Conservation (phyloP, 2,888 invertebrate genomes). For the Cheilosia pagana region DNA sequence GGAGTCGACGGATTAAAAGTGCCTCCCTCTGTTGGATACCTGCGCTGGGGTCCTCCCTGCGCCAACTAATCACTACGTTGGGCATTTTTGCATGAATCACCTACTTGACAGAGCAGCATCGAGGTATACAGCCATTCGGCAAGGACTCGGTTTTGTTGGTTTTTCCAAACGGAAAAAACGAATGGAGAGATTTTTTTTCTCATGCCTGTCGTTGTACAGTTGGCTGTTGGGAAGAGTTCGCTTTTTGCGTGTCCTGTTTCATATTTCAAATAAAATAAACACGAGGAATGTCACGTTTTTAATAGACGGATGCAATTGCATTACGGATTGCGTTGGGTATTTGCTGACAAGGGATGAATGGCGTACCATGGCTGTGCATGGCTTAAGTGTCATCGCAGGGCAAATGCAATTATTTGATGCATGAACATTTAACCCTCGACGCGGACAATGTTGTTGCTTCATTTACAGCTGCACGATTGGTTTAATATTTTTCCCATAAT, state of each 20-base stretch:
- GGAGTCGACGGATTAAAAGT: conserved; percentile 58
- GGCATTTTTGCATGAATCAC: conserved; percentile 72
- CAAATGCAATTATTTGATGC: conserved; percentile 56
- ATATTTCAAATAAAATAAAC: conserved; percentile 70
- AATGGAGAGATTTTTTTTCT: conserved; percentile 38
- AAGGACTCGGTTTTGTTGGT: conserved; percentile 32
- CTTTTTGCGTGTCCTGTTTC: conserved; percentile 46
- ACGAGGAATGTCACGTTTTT: conserved; percentile 74
- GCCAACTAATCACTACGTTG: conserved; percentile 68
- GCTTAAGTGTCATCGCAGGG: conserved; percentile 15
- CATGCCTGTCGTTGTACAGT: neutral
- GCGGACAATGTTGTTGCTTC: conserved; percentile 61
- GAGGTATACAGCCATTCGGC: neutral
- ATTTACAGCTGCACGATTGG: conserved; percentile 54
- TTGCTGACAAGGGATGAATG: conserved; percentile 1
- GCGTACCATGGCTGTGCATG: neutral
- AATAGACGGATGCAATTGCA: conserved; percentile 72
- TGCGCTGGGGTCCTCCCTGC: neutral
- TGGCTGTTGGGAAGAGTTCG: conserved; percentile 1
- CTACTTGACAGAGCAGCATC: conserved; percentile 24
- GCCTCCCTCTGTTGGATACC: neutral
- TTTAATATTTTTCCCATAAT: too few species aligned
- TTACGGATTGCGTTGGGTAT: conserved; percentile 38
- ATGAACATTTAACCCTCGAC: conserved; percentile 54
- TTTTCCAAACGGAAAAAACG: conserved; percentile 2